Evolutionary conservation across 2,113 vertebrate species (phyloP), one percentile per base, ranked within the genome.

Genomic region (Scomber colias): DNA sequence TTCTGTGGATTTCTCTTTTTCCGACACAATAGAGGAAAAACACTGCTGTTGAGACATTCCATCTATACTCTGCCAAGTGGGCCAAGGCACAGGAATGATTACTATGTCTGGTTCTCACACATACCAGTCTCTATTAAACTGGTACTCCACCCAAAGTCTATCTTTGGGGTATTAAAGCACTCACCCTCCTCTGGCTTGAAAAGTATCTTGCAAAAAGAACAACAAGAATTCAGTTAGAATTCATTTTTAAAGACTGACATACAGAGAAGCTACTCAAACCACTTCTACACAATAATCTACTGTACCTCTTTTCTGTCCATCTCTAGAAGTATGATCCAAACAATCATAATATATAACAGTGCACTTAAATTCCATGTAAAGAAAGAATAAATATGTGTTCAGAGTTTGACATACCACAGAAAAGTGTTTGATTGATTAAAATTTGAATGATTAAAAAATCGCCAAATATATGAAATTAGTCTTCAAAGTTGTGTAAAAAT

Each of bases 31-130:
- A 68, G 57, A 68, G 11, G 15, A 62, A 60, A 64, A 64, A 68
- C 17, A 17, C 30, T 11, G 50, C 40, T 70, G 49, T 1, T 62
- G 50, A 66, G 53, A 65, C 40, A 45, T 65, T 75, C 31, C 60
- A 35, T 51, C 15, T 81, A n/a, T 14, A 14, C 49, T 67, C 17
- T 63, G 77, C 78, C 78, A 81, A 69, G 50, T 54, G 64, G 68
- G 31, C 50, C 19, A 8, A 49, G 44, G 30, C 24, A 60, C 0
- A 0, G 45, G 55, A 24, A 50, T 35, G 64, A 60, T 61, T 44
- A 53, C 50, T 63, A n/a, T 57, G 15, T 57, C 77, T 64, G 61
- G 0, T 45, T 81, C 30, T 50, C 59, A 60, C 45, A 60, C 79
- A 85, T 55, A 59, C 16, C 70, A 70, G 40, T 19, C 11, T 0